phyloP scores from a whole-genome alignment of 1,140 invertebrate species.

The Trichonephila inaurata region DNA sequence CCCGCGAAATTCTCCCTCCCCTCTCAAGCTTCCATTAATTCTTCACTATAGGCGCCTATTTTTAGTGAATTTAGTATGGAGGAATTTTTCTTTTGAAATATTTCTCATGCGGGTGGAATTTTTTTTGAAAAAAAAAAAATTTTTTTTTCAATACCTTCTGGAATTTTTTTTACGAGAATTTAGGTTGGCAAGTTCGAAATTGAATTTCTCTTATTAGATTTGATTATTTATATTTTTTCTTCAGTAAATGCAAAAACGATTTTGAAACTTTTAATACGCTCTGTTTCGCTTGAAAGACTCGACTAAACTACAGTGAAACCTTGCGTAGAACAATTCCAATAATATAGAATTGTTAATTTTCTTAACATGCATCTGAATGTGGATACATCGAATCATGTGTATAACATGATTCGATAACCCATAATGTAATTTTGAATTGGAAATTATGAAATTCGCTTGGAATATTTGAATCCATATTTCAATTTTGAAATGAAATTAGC shows the following conservation, averaged over 20 bases:
- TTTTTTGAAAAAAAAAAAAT: background rate
- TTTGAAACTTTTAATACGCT: background rate
- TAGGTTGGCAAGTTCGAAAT: background rate
- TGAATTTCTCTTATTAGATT: background rate
- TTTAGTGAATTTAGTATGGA: conserved; percentile 2
- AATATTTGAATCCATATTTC: too few species aligned
- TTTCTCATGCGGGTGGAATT: conserved; percentile 43
- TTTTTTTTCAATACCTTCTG: background rate
- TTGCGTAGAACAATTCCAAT: background rate
- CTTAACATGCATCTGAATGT: too few species aligned
- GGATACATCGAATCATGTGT: too few species aligned
- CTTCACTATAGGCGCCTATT: background rate
- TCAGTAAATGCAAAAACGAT: background rate
- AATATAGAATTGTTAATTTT: too few species aligned
- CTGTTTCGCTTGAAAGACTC: conserved; percentile 15
- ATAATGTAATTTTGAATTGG: too few species aligned
- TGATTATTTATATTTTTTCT: background rate
- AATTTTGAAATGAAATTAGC: too few species aligned
- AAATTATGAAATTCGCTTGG: too few species aligned
- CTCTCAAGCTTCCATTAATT: background rate
- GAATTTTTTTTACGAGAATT: background rate
- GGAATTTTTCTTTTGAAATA: conserved; percentile 17
- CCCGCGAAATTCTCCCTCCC: background rate
- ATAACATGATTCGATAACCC: too few species aligned
- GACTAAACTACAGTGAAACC: background rate